These are phyloP conservation scores for Aphodius granarius DNA, from an alignment of 2,888 invertebrate species.

Conservation along the genomic window DNA sequence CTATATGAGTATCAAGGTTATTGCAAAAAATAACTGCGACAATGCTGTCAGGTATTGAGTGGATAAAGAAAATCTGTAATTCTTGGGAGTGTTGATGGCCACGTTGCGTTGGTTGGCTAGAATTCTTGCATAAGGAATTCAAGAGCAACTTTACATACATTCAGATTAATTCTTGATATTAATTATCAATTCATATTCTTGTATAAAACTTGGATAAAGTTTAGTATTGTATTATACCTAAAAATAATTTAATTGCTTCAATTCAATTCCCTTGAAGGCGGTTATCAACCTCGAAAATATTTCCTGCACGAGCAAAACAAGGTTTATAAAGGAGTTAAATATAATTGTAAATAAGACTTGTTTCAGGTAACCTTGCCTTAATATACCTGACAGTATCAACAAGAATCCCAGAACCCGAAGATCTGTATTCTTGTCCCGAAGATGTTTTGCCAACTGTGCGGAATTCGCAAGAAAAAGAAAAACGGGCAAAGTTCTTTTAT, in stretches of 20 bases:
- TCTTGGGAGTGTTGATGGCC: slow-evolving; percentile 9
- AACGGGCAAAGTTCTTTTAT: neutral
- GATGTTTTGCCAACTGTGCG: neutral
- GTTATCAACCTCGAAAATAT: neutral
- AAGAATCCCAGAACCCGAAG: neutral
- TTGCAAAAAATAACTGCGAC: neutral
- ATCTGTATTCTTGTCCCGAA: neutral
- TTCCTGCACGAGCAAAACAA: neutral
- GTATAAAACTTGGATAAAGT: neutral
- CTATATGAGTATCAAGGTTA: neutral
- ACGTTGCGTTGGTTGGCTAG: neutral
- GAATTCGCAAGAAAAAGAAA: neutral
- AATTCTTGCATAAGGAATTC: slow-evolving; percentile 9
- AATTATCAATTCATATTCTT: too few species aligned
- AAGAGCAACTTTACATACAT: neutral
- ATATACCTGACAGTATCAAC: neutral
- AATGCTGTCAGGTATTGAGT: neutral
- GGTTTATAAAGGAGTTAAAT: neutral
- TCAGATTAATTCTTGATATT: neutral
- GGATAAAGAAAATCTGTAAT: neutral
- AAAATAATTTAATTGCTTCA: neutral
- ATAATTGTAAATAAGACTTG: neutral
- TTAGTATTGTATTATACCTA: neutral
- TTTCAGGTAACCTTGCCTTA: neutral
- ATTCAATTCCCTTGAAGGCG: neutral